phyloP scores from a whole-genome alignment of 2,113 vertebrate species.

The Scalopus aquaticus region DNA sequence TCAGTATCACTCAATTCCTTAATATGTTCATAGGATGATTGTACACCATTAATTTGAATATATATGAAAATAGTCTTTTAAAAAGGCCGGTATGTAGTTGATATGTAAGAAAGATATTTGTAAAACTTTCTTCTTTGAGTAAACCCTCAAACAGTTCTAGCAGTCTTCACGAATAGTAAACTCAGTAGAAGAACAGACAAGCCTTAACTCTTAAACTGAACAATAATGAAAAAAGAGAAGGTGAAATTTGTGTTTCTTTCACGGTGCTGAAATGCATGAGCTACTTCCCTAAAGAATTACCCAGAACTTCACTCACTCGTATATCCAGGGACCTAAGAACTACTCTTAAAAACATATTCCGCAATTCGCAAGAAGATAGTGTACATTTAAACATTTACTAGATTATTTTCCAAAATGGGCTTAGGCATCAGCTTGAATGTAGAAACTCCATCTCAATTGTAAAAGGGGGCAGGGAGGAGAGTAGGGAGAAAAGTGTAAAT shows the following conservation, averaged over 20 bases:
- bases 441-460: neutral
- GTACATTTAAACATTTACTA: neutral
- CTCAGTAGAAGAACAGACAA: neutral
- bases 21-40: neutral
- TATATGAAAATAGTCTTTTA: neutral
- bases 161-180: neutral
- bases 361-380: neutral
- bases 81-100: neutral
- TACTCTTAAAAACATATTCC: neutral
- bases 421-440: neutral
- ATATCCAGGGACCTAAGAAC: neutral
- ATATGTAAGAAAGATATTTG: neutral
- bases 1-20: neutral
- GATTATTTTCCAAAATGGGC: neutral
- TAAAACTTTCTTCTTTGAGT: slow-evolving; percentile 19
- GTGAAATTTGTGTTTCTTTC: neutral
- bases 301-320: neutral
- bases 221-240: neutral
- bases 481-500: neutral
- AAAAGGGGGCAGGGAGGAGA: neutral
- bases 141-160: neutral
- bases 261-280: neutral
- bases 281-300: neutral
- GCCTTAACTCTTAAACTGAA: neutral
- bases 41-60: neutral